Base-by-base conservation (phyloP, 2,113 vertebrate species). In the Psilopogon haemacephalus region DNA sequence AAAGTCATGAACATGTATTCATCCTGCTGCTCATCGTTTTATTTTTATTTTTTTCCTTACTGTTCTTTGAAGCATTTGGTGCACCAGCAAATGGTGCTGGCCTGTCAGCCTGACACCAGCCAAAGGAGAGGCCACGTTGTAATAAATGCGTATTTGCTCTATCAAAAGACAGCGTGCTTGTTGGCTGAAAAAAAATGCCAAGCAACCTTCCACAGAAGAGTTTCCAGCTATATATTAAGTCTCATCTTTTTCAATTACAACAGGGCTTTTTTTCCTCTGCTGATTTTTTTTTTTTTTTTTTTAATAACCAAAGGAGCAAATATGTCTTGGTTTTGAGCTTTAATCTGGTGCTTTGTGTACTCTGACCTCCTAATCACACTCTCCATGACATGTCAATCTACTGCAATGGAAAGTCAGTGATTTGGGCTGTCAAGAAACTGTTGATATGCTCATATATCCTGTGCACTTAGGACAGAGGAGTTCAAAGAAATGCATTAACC, bases 401-500 rank as follows among this genome's bases (percentile, higher is more conserved):
- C 42, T 93, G 58, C 82, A 79, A 17, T 62, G 81, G 92, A 67
- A 88, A 95, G 54, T n/a, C 55, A 64, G 64, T 82, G 90, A 94
- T 89, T 67, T 84, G 86, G 78, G 35, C 71, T 94, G 82, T 91
- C 87, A 67, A 56, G 59, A 23, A 91, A 73, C 70, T 79, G 73
- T 48, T 94, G 87, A 74, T 94, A 37, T 37, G 62, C 50, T 85
- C 79, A 70, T 88, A 52, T 81, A 95, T 86, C 94, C 73, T 44
- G 33, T 93, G 87, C 86, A 79, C 52, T 94, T 81, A 67, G 79
- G 91, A 88, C 84, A 89, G 77, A 89, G 46, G 32, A 92, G 78
- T 96, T 95, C 82, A 95, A 89, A 95, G 88, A 88, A 94, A 93
- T 89, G 63, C 89, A 90, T 94, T 93, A 88, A 60, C 64, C 52